Conservation (phyloP, 2,888 invertebrate genomes). For the Hydrotaea diabolus region DNA sequence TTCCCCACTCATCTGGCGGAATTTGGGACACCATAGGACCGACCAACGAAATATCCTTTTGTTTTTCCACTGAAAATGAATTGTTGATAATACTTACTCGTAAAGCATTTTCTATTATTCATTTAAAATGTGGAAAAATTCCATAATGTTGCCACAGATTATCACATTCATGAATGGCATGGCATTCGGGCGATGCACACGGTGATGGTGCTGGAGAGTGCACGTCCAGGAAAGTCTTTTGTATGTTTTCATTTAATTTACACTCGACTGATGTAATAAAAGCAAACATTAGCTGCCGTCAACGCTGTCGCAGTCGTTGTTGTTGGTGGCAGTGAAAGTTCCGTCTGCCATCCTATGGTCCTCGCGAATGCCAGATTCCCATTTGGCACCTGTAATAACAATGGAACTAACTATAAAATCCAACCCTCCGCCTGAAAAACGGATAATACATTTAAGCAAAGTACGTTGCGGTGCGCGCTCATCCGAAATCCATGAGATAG, state of each 20-base stretch:
- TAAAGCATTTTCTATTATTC: constrained; percentile 32
- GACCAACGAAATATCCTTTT: constrained; percentile 26
- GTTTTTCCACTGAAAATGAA: constrained; percentile 6
- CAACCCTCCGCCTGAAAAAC: constrained; percentile 1
- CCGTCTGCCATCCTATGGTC: background rate
- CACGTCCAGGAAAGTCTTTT: constrained; percentile 33
- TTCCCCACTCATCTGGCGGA: background rate
- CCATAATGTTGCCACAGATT: constrained; percentile 54
- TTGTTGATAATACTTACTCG: constrained; percentile 19
- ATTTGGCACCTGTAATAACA: constrained; percentile 66
- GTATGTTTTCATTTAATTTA: constrained; percentile 67
- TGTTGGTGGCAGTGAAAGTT: background rate
- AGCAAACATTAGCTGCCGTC: constrained; percentile 51
- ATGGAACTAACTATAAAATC: constrained; percentile 44
- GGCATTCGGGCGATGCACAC: background rate
- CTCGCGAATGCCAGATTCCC: constrained; percentile 38
- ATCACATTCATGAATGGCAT: constrained; percentile 25
- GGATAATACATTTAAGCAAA: constrained; percentile 43
- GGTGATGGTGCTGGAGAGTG: background rate
- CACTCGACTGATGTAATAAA: constrained; percentile 59
- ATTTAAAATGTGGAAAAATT: constrained; percentile 33
- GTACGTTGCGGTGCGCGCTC: constrained; percentile 50
- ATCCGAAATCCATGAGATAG: constrained; percentile 63
- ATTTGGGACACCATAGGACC: background rate
- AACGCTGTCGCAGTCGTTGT: background rate